Percentiles rank a stretch among this genome's conserved stretches.
These are phyloP conservation scores for Eudemis profundana DNA, from an alignment of 2,888 invertebrate species.

Conservation along the genomic window DNA sequence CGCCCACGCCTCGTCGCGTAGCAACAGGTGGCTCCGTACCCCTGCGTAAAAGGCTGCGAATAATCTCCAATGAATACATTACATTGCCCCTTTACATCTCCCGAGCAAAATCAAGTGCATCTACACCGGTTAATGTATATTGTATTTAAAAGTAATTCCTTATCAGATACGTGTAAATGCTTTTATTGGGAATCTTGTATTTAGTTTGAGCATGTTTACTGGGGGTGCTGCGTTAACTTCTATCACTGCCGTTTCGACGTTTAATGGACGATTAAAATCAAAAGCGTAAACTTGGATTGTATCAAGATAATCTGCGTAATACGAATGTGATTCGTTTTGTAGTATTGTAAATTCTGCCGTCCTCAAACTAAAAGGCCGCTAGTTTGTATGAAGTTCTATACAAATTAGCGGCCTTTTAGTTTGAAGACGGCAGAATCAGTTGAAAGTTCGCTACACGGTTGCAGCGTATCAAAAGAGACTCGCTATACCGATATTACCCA, in stretches of 20 bases:
- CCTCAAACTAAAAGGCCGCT: too few species aligned
- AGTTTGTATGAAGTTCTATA: too few species aligned
- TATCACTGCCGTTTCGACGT: not conserved
- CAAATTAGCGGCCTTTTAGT: too few species aligned
- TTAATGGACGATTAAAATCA: slow-evolving; percentile 18
- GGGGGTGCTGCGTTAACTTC: slow-evolving; percentile 19
- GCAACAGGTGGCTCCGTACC: slow-evolving; percentile 49
- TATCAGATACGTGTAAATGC: not conserved
- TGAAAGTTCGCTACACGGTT: too few species aligned
- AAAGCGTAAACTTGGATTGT: not conserved
- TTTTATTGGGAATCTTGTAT: slow-evolving; percentile 31
- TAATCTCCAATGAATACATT: slow-evolving; percentile 42
- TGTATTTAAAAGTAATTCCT: too few species aligned
- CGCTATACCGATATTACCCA: too few species aligned
- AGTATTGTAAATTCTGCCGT: too few species aligned
- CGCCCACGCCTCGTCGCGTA: slow-evolving; percentile 44
- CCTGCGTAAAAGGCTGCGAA: slow-evolving; percentile 28
- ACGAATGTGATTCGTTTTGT: too few species aligned
- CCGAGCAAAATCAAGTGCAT: not conserved
- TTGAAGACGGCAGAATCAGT: too few species aligned
- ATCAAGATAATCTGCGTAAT: not conserved
- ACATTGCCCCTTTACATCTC: slow-evolving; percentile 39
- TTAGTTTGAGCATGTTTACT: slow-evolving; percentile 20
- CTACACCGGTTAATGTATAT: slow-evolving; percentile 16
- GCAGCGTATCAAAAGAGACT: too few species aligned